Evolutionary conservation across 2,888 invertebrate species (phyloP).

Genomic region (Parnassius glacialis): DNA sequence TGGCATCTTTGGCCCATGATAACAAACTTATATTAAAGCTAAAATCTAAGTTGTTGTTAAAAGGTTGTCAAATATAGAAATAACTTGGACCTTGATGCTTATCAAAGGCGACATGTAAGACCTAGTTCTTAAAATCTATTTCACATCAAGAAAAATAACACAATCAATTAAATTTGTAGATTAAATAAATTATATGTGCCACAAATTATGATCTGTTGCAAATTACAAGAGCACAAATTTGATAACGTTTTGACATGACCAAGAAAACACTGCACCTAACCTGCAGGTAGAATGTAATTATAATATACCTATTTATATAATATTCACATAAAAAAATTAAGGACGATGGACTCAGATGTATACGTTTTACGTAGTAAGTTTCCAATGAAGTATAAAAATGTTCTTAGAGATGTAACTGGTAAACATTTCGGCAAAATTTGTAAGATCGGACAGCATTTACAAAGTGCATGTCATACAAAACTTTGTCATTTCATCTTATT

Average conservation of each 20-base stretch:
- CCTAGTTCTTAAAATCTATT: no score
- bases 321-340: neutral
- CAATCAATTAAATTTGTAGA: no score
- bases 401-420: neutral
- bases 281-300: conserved; percentile 13
- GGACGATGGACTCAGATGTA: no score
- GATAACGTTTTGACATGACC: conserved; percentile 15
- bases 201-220: no score
- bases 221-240: conserved; percentile 6
- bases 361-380: no score
- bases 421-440: conserved; percentile 10
- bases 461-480: neutral
- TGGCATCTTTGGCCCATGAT: neutral
- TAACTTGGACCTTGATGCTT: no score
- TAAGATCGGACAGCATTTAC: conserved; percentile 1
- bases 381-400: no score
- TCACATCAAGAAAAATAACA: no score
- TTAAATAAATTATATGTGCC: no score
- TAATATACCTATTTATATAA: neutral
- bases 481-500: neutral
- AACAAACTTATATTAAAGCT: neutral
- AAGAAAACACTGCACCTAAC: neutral
- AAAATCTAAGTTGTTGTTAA: neutral
- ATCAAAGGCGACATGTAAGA: no score
- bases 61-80: no score